These are phyloP conservation scores for Sinhomidia bicolor DNA, from an alignment of 2,888 invertebrate genomes.

Conservation along the genomic window DNA sequence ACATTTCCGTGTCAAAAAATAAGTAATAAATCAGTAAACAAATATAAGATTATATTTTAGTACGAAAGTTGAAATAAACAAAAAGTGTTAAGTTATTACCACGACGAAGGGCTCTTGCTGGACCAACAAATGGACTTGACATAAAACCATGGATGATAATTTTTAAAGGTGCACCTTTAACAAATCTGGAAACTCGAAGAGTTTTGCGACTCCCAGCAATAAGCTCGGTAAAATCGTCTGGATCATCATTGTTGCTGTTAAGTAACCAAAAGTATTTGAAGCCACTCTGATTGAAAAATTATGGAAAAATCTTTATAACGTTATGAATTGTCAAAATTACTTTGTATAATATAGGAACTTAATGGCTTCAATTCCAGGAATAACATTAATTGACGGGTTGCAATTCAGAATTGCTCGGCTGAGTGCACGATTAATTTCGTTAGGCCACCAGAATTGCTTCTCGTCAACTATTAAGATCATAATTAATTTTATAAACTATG, in stretches of 20 bases:
- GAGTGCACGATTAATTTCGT: slow-evolving; percentile 63
- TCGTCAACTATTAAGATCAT: slow-evolving; percentile 63
- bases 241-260: slow-evolving; percentile 64
- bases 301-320: too few relatives aligned
- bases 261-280: too few relatives aligned
- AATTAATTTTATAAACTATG: too few relatives aligned
- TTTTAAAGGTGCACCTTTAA: slow-evolving; percentile 69
- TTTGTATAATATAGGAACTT: slow-evolving; percentile 62
- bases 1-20: neutral
- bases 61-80: too few relatives aligned
- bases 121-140: slow-evolving; percentile 69
- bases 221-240: slow-evolving; percentile 66
- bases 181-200: slow-evolving; percentile 52
- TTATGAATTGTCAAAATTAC: slow-evolving; percentile 45
- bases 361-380: slow-evolving; percentile 72
- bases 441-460: slow-evolving; percentile 68
- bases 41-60: neutral
- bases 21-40: too few relatives aligned
- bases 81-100: too few relatives aligned
- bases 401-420: slow-evolving; percentile 66
- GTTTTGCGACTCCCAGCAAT: slow-evolving; percentile 39
- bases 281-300: too few relatives aligned
- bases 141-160: slow-evolving; percentile 75
- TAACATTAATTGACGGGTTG: slow-evolving; percentile 42
- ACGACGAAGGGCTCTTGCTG: slow-evolving; percentile 60